Base-by-base conservation (phyloP, 1,140 invertebrate genomes). In the Gryon sp. region DNA sequence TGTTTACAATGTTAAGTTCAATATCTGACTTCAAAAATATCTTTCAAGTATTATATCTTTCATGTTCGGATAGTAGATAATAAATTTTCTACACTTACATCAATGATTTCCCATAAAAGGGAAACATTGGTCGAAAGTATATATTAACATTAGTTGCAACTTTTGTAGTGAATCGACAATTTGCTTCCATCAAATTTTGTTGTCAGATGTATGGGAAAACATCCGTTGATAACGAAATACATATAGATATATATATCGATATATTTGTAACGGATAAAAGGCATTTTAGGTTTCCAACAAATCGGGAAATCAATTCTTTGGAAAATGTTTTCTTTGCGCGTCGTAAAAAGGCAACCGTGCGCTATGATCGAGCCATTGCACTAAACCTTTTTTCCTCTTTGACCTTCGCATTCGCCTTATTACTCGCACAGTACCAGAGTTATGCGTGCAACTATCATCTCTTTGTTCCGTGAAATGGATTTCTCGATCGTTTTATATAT, bases 301-400 rank as follows among this genome's bases (percentile, higher is more conserved):
- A 76, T 76, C 69, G 50, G 57, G 57, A 36, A 76, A 76, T 63
- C 63, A 76, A 76, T 69, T 76, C 73, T 69, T 69, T 24, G 73
- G 73, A 76, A 76, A 76, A 76, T 76, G 57, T 76, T 76, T 76
- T 57, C 73, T 76, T 63, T 68, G 73, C 30, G 55, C 73, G 48
- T 57, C 73, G 63, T 76, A 76, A 76, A 76, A 76, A 69, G 40
- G 57, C 63, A 76, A 16, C 41, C 73, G 57, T 65, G 73, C 53
- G 62, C 70, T 66, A 66, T 74, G 70, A 60, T 46, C 70, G 62
- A 60, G 53, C 62, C 60, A 75, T 75, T 60, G 55, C 62, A 46
- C 62, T 20, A 32, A 73, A 62, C 48, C 48, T 68, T 75, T 62
- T 76, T 76, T 32, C 36, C 63, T 63, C 46, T 62, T 69, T 76